These are phyloP conservation scores for Cephus pygmeus DNA, from an alignment of 2,888 invertebrate species.

Conservation along the genomic window DNA sequence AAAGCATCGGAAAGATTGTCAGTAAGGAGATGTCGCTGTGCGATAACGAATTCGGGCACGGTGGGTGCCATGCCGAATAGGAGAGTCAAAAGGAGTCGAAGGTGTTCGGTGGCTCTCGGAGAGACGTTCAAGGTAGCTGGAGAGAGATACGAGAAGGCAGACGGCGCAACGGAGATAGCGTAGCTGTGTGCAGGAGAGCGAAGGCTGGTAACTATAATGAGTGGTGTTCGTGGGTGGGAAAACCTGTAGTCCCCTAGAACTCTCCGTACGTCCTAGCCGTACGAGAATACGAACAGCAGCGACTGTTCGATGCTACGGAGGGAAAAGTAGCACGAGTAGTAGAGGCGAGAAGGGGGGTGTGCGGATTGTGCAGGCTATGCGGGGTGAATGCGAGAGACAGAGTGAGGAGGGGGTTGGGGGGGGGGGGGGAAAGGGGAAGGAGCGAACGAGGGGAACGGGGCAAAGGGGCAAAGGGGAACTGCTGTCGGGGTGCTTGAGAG, in stretches of 20 bases:
- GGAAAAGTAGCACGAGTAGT: slow-evolving; percentile 8
- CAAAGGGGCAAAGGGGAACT: slow-evolving; percentile 18
- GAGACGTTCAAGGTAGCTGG: background rate
- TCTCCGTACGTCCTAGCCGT: no score
- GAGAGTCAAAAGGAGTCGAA: no score
- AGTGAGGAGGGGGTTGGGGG: no score
- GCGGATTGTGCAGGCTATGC: slow-evolving; percentile 23
- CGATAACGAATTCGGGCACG: no score
- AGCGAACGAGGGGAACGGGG: slow-evolving; percentile 27
- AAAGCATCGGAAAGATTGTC: no score
- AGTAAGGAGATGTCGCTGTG: no score
- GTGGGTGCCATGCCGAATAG: no score
- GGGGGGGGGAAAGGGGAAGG: slow-evolving; percentile 17
- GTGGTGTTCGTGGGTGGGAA: slow-evolving; percentile 43
- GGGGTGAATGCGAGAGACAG: slow-evolving; percentile 10
- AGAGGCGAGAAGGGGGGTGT: slow-evolving; percentile 16
- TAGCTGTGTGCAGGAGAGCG: background rate
- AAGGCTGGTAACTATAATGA: slow-evolving; percentile 56
- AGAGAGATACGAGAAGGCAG: background rate
- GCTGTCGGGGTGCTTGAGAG: slow-evolving; percentile 33
- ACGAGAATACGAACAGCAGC: no score
- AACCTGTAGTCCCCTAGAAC: slow-evolving; percentile 1
- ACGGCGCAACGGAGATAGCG: background rate
- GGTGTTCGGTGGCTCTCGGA: no score
- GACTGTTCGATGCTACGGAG: no score